Evolutionary conservation across 2,888 invertebrate genomes (phyloP), one percentile per base, ranked within the genome.

Genomic region (Rhingia rostrata): DNA sequence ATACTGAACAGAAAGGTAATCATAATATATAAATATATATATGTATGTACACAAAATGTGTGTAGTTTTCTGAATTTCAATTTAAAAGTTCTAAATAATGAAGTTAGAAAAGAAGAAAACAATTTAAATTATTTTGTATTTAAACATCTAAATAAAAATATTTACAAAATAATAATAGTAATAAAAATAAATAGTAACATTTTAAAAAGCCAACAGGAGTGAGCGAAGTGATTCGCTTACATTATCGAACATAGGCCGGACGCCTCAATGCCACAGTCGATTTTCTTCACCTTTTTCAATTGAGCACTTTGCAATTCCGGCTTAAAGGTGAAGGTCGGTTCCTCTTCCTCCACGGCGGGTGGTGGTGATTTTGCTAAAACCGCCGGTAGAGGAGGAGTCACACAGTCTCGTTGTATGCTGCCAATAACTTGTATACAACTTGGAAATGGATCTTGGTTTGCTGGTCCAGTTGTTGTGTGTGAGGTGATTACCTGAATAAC

Each of bases 201-300:
- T 32, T 22, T 49, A 51, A 6, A 49, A 35, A 39, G 37, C 7
- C 43, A n/a, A 37, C n/a, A 69, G 32, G 30, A 6, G 12, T 58
- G 35, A 43, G 56, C 32, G 49, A 53, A 49, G 22, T 51, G 7
- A 14, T 10, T 47, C 22, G 30, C 60, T 92, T 91, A 96, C 96
- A 96, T 96, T 88, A 97, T 96, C 63, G 95, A 95, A 92, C 97
- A 97, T 87, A 97, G 92, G 37, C 96, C 97, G 0, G 97, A 97
- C 22, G 96, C 93, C 90, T 97, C 97, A 82, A 93, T 93, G 37
- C 97, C 97, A 90, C 94, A 95, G 75, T 93, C 92, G 51, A 95
- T 93, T 0, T 95, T 94, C 3, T 96, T 95, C 87, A 95, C 93
- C 88, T 94, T 94, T 86, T 94, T 94, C 61, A 97, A 92, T 86